A percentile compares a stretch with the other conserved stretches of the same genome.
Conservation (phyloP, 2,113 vertebrate genomes). For the Chionomys nivalis region DNA sequence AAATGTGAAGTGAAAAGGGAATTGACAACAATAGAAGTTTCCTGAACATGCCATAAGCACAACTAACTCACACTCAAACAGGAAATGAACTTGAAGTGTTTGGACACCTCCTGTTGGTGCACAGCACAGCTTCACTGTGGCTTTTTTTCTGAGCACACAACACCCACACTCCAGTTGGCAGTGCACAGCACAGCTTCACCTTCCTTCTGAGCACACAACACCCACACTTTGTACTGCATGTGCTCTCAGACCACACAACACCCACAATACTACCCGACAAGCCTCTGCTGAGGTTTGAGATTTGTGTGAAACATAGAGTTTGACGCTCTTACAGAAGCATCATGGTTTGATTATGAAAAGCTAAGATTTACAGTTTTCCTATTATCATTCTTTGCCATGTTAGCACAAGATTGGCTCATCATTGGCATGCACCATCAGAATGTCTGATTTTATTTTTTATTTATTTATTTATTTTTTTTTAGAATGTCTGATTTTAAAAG, state of each 20-base stretch:
- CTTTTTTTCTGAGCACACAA: not conserved
- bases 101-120: not conserved
- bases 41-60: too few relatives aligned
- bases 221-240: too few relatives aligned
- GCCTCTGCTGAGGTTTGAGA: not conserved
- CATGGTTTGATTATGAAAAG: not conserved
- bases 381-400: too few relatives aligned
- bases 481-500: not conserved
- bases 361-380: not conserved
- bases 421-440: not conserved
- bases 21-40: not conserved
- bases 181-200: too few relatives aligned
- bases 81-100: not conserved
- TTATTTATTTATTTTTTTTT: too few relatives aligned
- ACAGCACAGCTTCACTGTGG: not conserved
- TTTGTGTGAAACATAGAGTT: not conserved
- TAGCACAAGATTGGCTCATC: not conserved
- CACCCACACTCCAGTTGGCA: too few relatives aligned
- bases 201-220: not conserved
- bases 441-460: not conserved
- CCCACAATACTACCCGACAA: not conserved
- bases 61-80: not conserved
- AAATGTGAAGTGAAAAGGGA: too few relatives aligned
- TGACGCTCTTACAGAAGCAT: not conserved
- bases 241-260: too few relatives aligned